phyloP scores from a whole-genome alignment of 1,140 invertebrate genomes.

The Leptoteleia sp. region DNA sequence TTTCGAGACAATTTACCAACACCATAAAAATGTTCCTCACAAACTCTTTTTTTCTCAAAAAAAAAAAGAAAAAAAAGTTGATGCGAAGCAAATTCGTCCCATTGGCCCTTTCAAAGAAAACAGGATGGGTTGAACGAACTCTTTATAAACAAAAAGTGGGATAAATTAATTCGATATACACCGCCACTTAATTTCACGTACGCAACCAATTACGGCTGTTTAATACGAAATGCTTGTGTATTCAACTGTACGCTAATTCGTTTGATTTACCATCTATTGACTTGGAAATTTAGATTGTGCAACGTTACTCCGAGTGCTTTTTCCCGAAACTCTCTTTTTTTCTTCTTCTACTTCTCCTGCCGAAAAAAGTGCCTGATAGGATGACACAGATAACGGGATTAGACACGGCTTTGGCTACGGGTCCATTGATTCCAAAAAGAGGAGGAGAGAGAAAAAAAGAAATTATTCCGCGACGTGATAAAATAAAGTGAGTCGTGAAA shows the following conservation, averaged over 20 bases:
- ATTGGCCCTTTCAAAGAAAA: too few relatives aligned
- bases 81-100: too few relatives aligned
- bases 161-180: too few relatives aligned
- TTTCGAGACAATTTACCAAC: too few relatives aligned
- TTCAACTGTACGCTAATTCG: neutral
- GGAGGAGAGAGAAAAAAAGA: conserved; percentile 5
- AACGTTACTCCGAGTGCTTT: conserved; percentile 20
- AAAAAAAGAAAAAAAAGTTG: too few relatives aligned
- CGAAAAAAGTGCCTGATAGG: conserved; percentile 17
- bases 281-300: conserved; percentile 29
- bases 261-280: conserved; percentile 18
- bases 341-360: too few relatives aligned
- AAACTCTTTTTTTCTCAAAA: too few relatives aligned
- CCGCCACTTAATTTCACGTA: too few relatives aligned
- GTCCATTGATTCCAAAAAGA: conserved; percentile 22
- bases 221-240: neutral
- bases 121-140: too few relatives aligned
- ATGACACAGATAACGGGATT: conserved; percentile 40
- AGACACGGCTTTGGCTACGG: conserved; percentile 11
- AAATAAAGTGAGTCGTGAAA: conserved; percentile 14
- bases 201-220: too few relatives aligned
- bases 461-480: conserved; percentile 14
- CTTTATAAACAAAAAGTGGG: too few relatives aligned
- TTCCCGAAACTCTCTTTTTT: conserved; percentile 1
- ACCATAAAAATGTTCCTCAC: too few relatives aligned